phyloP scores from a whole-genome alignment of 1,140 invertebrate genomes.

The Vollenhovia emeryi region DNA sequence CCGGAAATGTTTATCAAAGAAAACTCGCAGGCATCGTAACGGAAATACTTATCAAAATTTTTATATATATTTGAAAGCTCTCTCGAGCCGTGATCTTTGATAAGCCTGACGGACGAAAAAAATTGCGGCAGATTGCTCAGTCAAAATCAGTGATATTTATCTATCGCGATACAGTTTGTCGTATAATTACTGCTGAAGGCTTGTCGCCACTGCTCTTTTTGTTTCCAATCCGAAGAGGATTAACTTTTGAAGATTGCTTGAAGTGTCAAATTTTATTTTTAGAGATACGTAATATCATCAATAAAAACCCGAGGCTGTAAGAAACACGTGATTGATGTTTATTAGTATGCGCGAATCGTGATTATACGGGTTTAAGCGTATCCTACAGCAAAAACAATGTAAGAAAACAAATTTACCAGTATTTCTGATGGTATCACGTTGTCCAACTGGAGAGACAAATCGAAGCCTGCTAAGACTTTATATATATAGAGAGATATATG shows the following conservation, averaged over 20 bases:
- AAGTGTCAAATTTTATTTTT: slow-evolving; percentile 6
- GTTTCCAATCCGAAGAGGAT: neutral
- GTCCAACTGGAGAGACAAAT: slow-evolving; percentile 7
- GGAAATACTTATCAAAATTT: neutral
- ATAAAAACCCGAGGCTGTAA: neutral
- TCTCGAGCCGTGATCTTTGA: neutral
- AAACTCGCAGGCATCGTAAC: neutral
- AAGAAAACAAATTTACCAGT: slow-evolving; percentile 10
- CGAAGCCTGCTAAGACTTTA: slow-evolving; percentile 10
- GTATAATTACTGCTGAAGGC: neutral
- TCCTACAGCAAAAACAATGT: neutral
- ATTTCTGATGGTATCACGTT: neutral
- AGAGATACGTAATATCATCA: neutral
- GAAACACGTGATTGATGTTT: neutral
- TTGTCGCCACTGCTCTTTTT: neutral
- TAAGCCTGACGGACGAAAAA: neutral
- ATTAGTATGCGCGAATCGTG: neutral
- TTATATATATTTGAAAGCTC: slow-evolving; percentile 16
- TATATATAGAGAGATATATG: slow-evolving; percentile 15
- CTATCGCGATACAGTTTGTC: neutral
- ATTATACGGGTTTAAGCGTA: neutral
- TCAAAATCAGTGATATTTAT: neutral
- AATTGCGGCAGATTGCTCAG: neutral
- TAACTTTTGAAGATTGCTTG: neutral
- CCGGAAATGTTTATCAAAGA: neutral